phyloP scores from a whole-genome alignment of 2,797 vertebrate genomes.

The Gymnopithys bicolor region DNA sequence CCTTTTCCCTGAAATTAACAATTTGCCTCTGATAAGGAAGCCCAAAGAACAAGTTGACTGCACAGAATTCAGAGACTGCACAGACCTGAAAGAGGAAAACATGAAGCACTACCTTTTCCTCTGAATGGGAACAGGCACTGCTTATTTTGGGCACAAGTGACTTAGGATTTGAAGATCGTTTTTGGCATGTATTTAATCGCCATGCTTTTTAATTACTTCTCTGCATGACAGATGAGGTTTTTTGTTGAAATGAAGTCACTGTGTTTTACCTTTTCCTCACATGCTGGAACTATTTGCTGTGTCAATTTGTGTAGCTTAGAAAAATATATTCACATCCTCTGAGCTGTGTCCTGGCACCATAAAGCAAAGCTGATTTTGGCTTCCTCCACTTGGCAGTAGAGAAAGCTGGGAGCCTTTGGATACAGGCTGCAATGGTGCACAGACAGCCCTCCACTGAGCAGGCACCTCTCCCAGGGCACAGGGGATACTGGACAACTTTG shows the following conservation, averaged over 20 bases:
- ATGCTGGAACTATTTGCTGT: constrained; percentile 31
- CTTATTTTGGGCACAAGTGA: neutral
- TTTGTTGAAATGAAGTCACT: constrained; percentile 44
- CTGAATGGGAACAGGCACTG: neutral
- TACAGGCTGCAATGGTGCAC: neutral
- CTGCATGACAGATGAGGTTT: neutral
- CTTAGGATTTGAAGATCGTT: constrained; percentile 8
- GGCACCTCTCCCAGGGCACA: neutral
- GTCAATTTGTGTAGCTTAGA: constrained; percentile 3
- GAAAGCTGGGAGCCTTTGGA: neutral
- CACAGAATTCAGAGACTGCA: neutral
- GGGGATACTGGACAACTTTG: neutral
- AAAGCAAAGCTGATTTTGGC: neutral
- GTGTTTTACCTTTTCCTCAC: constrained; percentile 49
- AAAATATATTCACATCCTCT: constrained; percentile 29
- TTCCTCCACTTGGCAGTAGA: neutral
- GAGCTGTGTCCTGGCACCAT: neutral
- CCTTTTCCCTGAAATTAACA: constrained; percentile 16
- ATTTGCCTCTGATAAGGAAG: neutral
- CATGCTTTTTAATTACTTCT: constrained; percentile 30
- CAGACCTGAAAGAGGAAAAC: neutral
- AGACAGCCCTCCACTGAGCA: neutral
- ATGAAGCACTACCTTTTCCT: neutral
- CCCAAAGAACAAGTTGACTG: neutral
- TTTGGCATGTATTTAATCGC: neutral